Evolutionary conservation across 1,140 invertebrate genomes (phyloP), one percentile per base, ranked within the genome.

Genomic region (Helicoverpa armigera): DNA sequence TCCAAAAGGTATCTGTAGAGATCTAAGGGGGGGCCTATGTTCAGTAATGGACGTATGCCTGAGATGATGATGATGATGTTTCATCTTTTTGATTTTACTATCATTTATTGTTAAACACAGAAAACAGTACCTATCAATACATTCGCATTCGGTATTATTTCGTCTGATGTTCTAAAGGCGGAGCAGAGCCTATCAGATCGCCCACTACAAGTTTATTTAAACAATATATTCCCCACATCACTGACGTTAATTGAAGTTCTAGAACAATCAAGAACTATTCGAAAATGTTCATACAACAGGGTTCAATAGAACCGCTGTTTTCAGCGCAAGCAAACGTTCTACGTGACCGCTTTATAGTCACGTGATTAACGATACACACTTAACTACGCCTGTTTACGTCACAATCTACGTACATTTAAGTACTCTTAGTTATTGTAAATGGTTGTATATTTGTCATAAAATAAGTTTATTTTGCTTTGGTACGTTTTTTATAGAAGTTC

Each of bases 401-500:
- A 67, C 65, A 79, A 70, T 79, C 67, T 70, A 79, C 50, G 77
- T 70, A 79, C 63, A 54, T 51, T 75, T 77, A 56, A 77, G 60
- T 56, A 67, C 29, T 77, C 61, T 9, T 7, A 50, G 43, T 61
- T 75, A 75, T 75, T 75, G 56, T 77, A 67, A 77, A 77, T 56
- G 61, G 61, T 53, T 50, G 29, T 77, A 74, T 43, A 65, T 80
- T 80, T 80, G 58, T 51, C 78, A 73, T 63, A 73, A 73, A 80
- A 83, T 50, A 85, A 83, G 61, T 85, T 87, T 85, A 87, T 74
- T 78, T 79, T 63, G 53, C 51, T 82, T 72, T 70, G 16, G 9
- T 13, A 83, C 81, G 2, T 29, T 76, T 63, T 75, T 76, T 65
- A 77, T 56, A 67, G 61, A 67, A 84, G 81, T 85, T 84, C 67